Evolutionary conservation across 2,888 invertebrate species (phyloP), one percentile per base, ranked within the genome.

Genomic region (Drosophila kambysellisi): DNA sequence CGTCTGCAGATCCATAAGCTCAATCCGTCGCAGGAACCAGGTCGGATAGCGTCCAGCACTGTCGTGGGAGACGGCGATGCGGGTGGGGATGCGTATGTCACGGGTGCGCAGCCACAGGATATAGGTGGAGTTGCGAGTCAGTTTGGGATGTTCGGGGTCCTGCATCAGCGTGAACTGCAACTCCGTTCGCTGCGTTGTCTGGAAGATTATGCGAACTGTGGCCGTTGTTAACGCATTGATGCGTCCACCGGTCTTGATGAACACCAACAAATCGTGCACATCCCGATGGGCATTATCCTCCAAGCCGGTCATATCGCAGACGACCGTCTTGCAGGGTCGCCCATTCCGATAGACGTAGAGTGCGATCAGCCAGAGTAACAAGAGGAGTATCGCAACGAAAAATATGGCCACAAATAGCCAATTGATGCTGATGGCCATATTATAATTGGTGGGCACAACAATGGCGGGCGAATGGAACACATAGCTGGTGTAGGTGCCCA

Each of bases 401-500:
- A 80, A 66, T 0, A 25, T 0, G 0, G 15, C 0, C 0, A 74
- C 1, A 0, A 74, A 12, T 3, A 0, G 0, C 35, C 33, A n/a
- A 37, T 70, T 70, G 0, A 20, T 6, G 0, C 2, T 0, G 3
- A 56, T n/a, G 0, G n/a, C 12, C 2, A 30, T 0, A 12, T 50
- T 37, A 0, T 17, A 12, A 4, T 12, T 8, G 17, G 59, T 11
- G 0, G 82, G 70, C 8, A 90, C 59, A 0, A 0, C 6, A 6
- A 66, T 60, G 4, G 74, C 58, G 0, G 58, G 64, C 8, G 72
- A 57, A 33, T 68, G 56, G 35, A 67, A 71, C n/a, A 72, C 59
- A 29, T 76, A 89, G 43, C 74, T 79, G 32, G 88, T 89, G 20
- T 81, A 87, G 3, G 91, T 87, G 15, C 82, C 63, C n/a, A 86